Base-by-base conservation (phyloP, 2,797 vertebrate genomes). In the Urosaurus nigricauda region DNA sequence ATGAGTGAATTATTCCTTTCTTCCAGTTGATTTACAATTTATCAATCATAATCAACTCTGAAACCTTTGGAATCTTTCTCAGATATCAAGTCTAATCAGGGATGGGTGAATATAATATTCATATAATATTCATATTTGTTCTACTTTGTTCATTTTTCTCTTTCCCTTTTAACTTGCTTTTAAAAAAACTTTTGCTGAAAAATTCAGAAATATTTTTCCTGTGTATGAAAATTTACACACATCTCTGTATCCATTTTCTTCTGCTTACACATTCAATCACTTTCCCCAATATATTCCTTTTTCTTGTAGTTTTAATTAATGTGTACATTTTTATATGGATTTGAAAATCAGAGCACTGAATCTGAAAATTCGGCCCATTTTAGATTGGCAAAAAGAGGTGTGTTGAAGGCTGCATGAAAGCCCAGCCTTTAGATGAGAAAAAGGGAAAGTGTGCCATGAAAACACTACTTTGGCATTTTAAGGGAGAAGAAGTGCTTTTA, bases 21-120 rank as follows among this genome's bases (percentile, higher is more conserved):
- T 53, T 73, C 29, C 11, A 60, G 19, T 51, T 92, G 26, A 90
- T 79, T 51, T 84, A 78, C 4, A 1, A 63, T 71, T 90, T 87
- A 83, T 5, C 85, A 63, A 2, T 37, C 26, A 63, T 60, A 68
- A 84, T 21, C 0, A 82, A 65, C 68, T 88, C 79, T 68, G 51
- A 94, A 93, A 91, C 81, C 0, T 71, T 63, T 35, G 86, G 47
- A 5, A 84, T 88, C 1, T n/a, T 86, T 79, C 91, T 81, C 92
- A 92, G 90, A 90, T 26, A 79, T 79, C n/a, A 6, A 17, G n/a
- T 79, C 51, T 79, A 17, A 79, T 35, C 9, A 53, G 51, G 51
- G 12, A 53, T 53, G 51, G 51, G 8, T 53, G 4, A 53, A 53
- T 53, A 5, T 7, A 56, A 56, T 53, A 5, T 53, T 53, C 8